phyloP scores from a whole-genome alignment of 2,797 vertebrate species.

The Eidolon dupreanum region DNA sequence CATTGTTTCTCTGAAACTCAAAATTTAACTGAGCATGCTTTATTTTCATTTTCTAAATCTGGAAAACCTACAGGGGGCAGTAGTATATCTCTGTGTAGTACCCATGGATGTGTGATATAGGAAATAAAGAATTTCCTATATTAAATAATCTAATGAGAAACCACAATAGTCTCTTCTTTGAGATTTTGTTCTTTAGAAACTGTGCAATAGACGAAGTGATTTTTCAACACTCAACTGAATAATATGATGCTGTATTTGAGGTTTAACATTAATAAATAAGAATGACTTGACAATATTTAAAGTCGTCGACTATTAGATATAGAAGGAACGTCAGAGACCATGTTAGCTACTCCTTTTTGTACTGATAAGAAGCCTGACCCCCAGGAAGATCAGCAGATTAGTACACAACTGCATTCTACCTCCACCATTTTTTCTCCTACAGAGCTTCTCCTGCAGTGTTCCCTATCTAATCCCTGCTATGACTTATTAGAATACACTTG shows the following conservation, averaged over 20 bases:
- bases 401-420: background rate
- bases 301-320: background rate
- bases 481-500: background rate
- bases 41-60: background rate
- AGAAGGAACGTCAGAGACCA: background rate
- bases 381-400: background rate
- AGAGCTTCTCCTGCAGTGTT: background rate
- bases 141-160: background rate
- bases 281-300: background rate
- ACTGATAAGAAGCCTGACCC: background rate
- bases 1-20: background rate
- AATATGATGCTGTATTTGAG: background rate
- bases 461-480: background rate
- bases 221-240: background rate
- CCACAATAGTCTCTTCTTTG: background rate
- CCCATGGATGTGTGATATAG: background rate
- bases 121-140: background rate
- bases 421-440: background rate
- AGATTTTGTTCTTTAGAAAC: constrained; percentile 21
- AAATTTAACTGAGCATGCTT: background rate
- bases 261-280: background rate
- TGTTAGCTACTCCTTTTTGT: background rate
- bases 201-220: background rate
- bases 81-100: background rate
- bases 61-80: background rate